Conservation (phyloP, 1,140 invertebrate species). For the Meloidogyne exigua region DNA sequence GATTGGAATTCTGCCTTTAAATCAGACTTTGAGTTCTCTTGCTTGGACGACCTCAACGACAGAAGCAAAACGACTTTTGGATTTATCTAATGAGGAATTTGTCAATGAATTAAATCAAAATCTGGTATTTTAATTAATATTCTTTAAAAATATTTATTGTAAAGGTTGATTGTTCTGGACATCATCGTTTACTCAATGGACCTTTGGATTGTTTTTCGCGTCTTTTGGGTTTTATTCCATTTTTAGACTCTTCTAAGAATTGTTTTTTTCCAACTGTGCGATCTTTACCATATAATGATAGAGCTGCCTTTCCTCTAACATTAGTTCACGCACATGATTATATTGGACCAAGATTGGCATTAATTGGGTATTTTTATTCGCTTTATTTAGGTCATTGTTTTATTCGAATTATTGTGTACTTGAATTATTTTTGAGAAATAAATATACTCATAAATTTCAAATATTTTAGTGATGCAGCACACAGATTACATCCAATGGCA, state of each 20-base stretch:
- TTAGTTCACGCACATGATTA: constrained; percentile 86
- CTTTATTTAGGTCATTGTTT: neutral
- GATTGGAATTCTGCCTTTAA: constrained; percentile 83
- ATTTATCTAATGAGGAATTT: constrained; percentile 76
- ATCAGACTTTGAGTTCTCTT: constrained; percentile 76
- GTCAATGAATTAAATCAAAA: constrained; percentile 80
- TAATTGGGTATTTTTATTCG: constrained; percentile 74
- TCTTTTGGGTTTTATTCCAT: constrained; percentile 73
- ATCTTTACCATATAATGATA: constrained; percentile 68
- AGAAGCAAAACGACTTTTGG: constrained; percentile 73
- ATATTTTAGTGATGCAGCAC: constrained; percentile 80
- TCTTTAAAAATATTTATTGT: neutral
- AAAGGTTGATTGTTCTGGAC: constrained; percentile 55
- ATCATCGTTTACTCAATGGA: constrained; percentile 64
- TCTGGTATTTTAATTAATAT: constrained; percentile 7
- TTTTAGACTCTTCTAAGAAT: neutral
- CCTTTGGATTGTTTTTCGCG: constrained; percentile 8
- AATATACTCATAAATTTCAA: no score
- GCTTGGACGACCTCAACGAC: constrained; percentile 84
- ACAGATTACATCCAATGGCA: constrained; percentile 90
- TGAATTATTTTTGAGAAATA: no score
- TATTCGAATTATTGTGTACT: neutral
- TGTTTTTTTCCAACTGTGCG: constrained; percentile 62
- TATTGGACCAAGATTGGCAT: constrained; percentile 73
- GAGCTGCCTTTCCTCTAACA: constrained; percentile 85